Base-by-base conservation (phyloP, 2,797 vertebrate genomes). In the Mycteria americana region DNA sequence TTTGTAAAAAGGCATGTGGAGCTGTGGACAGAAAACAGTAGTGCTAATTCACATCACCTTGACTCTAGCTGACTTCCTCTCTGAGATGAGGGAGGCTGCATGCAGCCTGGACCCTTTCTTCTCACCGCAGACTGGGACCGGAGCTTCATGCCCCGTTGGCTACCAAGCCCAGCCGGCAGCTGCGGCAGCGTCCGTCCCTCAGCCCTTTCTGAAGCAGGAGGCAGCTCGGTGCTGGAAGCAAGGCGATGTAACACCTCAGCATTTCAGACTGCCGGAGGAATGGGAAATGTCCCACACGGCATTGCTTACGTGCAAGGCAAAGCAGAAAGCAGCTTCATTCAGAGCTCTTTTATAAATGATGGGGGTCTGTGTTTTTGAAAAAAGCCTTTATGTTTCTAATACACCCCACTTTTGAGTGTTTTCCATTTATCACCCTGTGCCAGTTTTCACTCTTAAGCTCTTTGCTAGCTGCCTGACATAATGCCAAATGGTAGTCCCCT, bases 71-170 rank as follows among this genome's bases (percentile, higher is more conserved):
- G 69, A 60, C 53, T 83, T 88, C 50, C 4, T 21, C 14, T 41
- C 19, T 4, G 30, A 57, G 60, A 68, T 57, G 63, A 79, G 50
- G 25, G 30, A 81, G 51, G 74, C 74, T 93, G 41, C 37, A 63
- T 2, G 2, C n/a, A 68, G 41, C 41, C 76, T 82, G 84, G 88
- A 89, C 79, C 13, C 64, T 83, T 95, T 97, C 87, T 60, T 75
- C 88, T 97, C 73, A 93, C 95, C 13, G 5, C 50, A 95, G 88
- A 95, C 63, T n/a, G 43, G 80, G 74, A 53, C 56, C 53, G 57
- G 11, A 12, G 45, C 70, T 96, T 97, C 23, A 16, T 81, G 68
- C 82, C 57, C 75, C 8, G 31, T 48, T 80, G 85, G 43, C 37
- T 50, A 5, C 39, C n/a, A 35, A 88, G 57, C 59, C 56, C 79